A percentile compares a stretch with the other conserved stretches of the same genome.
phyloP scores from a whole-genome alignment of 2,888 invertebrate genomes.

The Lathronympha strigana region DNA sequence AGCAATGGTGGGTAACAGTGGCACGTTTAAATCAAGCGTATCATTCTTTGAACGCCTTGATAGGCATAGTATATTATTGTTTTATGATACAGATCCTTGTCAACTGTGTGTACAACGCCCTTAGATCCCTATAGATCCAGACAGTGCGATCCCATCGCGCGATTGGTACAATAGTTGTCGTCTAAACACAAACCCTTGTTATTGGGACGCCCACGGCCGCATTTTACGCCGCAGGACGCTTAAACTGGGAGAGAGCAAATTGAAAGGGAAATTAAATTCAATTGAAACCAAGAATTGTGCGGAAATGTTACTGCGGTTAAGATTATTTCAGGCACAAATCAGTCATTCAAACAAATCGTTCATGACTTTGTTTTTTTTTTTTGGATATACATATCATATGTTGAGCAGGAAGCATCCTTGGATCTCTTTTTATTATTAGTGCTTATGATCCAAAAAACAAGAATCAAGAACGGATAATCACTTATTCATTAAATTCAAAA shows the following conservation, averaged over 20 bases:
- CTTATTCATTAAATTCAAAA: too few relatives aligned
- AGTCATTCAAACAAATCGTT: too few relatives aligned
- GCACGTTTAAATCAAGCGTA: too few relatives aligned
- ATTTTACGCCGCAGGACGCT: conserved; percentile 59
- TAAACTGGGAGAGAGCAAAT: conserved; percentile 40
- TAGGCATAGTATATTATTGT: neutral
- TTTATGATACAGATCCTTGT: neutral
- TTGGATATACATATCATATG: too few relatives aligned
- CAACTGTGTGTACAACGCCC: conserved; percentile 1
- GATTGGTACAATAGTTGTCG: conserved; percentile 78
- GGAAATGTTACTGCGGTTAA: conserved; percentile 14
- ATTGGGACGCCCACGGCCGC: conserved; percentile 74
- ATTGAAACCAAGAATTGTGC: conserved; percentile 17
- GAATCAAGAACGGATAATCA: too few relatives aligned
- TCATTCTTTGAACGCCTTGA: neutral
- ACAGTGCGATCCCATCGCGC: conserved; percentile 70
- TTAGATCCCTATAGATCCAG: conserved; percentile 57
- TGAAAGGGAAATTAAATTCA: conserved; percentile 33
- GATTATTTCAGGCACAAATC: conserved; percentile 6
- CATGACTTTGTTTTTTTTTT: too few relatives aligned
- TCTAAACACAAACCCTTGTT: conserved; percentile 82
- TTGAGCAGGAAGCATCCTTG: too few relatives aligned
- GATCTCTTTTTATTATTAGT: too few relatives aligned
- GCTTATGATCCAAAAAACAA: too few relatives aligned
- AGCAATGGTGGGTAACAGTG: too few relatives aligned